Conservation (phyloP, 2,113 vertebrate genomes). For the Sinosuthora webbiana region DNA sequence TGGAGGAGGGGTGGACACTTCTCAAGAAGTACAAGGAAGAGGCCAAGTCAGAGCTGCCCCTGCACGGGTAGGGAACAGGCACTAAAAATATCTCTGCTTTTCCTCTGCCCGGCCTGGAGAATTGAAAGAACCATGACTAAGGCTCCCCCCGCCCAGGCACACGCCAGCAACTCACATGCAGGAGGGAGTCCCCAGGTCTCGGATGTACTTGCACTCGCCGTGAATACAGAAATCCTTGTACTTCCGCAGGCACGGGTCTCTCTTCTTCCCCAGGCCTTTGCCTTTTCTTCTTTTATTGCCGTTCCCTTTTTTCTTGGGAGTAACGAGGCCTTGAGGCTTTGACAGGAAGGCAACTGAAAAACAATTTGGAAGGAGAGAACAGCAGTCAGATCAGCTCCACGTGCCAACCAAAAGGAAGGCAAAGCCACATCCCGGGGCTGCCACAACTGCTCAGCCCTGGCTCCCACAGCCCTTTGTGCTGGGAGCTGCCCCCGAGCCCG, state of each 20-base stretch:
- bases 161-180: constrained; percentile 85
- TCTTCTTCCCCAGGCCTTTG: constrained; percentile 90
- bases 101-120: constrained; percentile 37
- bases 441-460: not conserved
- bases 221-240: constrained; percentile 96
- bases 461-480: not conserved
- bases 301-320: constrained; percentile 73
- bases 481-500: not conserved
- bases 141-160: not conserved
- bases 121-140: constrained; percentile 63
- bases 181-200: constrained; percentile 76
- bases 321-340: constrained; percentile 82
- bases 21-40: not conserved
- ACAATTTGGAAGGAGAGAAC: not conserved
- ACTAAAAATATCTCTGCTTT: constrained; percentile 73
- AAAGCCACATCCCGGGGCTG: not conserved
- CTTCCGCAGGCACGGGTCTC: constrained; percentile 89
- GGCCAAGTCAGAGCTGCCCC: not conserved
- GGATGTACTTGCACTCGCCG: constrained; percentile 88
- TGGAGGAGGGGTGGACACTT: not conserved
- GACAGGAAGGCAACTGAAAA: constrained; percentile 85
- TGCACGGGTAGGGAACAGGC: rapidly evolving
- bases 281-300: constrained; percentile 82
- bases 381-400: not conserved
- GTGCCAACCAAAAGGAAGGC: not conserved